Conservation (phyloP, 2,113 vertebrate genomes). For the Campylorhamphus procurvoides region DNA sequence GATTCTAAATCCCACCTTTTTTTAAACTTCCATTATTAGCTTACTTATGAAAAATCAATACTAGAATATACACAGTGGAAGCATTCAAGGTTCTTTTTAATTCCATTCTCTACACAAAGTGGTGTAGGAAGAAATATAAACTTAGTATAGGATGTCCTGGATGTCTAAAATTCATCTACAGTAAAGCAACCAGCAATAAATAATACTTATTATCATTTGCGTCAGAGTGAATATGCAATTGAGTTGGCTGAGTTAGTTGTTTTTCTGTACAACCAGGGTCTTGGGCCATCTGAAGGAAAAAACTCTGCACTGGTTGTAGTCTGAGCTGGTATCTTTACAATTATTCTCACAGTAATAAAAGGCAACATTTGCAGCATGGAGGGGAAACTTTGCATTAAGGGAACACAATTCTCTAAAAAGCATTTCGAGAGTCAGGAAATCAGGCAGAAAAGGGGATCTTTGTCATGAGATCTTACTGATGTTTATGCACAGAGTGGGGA, state of each 20-base stretch:
- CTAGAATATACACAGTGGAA: neutral
- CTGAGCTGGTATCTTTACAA: neutral
- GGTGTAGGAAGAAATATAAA: neutral
- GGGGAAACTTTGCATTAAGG: neutral
- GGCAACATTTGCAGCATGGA: neutral
- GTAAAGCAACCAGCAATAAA: neutral
- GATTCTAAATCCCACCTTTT: neutral
- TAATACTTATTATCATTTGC: neutral
- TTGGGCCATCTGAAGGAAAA: neutral
- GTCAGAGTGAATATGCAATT: accelerated
- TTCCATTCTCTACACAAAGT: neutral
- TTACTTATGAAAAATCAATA: neutral
- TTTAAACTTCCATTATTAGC: neutral
- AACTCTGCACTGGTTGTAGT: neutral
- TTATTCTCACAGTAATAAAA: neutral
- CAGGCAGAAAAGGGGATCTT: neutral
- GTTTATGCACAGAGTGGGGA: neutral
- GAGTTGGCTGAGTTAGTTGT: neutral
- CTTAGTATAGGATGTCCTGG: neutral
- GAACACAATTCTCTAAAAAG: neutral
- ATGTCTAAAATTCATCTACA: neutral
- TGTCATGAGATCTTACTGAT: neutral
- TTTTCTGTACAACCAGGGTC: neutral
- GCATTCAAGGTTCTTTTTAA: neutral
- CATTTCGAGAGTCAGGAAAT: neutral